A percentile compares a stretch with the other conserved stretches of the same genome.
Conservation (phyloP, 2,797 vertebrate genomes). For the Benthosema pterotum region DNA sequence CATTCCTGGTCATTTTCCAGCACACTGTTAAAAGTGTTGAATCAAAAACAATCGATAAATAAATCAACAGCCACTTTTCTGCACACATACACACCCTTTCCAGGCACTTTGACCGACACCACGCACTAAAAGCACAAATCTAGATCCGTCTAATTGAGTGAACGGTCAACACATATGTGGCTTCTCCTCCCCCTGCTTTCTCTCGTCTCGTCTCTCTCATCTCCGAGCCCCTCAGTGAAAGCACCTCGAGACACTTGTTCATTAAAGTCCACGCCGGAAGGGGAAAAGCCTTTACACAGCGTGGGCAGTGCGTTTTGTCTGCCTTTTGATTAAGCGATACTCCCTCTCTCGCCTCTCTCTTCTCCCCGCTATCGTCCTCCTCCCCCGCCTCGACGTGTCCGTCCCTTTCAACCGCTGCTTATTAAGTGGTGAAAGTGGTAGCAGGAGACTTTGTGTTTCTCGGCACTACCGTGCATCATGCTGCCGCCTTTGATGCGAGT, state of each 20-base stretch:
- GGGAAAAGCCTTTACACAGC: conserved; percentile 55
- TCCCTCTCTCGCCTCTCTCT: conserved; percentile 29
- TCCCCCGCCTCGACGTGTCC: conserved; percentile 10
- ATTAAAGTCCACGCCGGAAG: conserved; percentile 62
- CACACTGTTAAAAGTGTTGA: too few relatives aligned
- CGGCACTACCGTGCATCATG: conserved; percentile 27
- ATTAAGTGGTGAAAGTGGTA: conserved; percentile 9
- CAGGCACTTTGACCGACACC: conserved; percentile 21
- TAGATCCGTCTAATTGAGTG: conserved; percentile 62
- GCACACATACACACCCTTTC: conserved; percentile 17
- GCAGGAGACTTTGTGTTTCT: conserved; percentile 8
- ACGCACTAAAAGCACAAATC: conserved; percentile 51
- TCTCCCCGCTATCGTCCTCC: conserved; percentile 16
- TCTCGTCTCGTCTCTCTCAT: neutral
- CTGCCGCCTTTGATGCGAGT: neutral
- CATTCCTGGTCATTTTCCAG: too few relatives aligned
- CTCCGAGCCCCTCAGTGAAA: conserved; percentile 45
- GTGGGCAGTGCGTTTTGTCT: conserved; percentile 52
- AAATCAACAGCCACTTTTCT: conserved; percentile 37
- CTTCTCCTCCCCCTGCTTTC: conserved; percentile 6
- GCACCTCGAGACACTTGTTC: conserved; percentile 67
- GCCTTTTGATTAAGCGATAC: conserved; percentile 63
- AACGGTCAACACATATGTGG: conserved; percentile 40
- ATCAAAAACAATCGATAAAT: too few relatives aligned
- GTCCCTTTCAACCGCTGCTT: conserved; percentile 12